A percentile compares a stretch with the other conserved stretches of the same genome.
phyloP scores from a whole-genome alignment of 2,888 invertebrate species.

The Volucella zonaria region DNA sequence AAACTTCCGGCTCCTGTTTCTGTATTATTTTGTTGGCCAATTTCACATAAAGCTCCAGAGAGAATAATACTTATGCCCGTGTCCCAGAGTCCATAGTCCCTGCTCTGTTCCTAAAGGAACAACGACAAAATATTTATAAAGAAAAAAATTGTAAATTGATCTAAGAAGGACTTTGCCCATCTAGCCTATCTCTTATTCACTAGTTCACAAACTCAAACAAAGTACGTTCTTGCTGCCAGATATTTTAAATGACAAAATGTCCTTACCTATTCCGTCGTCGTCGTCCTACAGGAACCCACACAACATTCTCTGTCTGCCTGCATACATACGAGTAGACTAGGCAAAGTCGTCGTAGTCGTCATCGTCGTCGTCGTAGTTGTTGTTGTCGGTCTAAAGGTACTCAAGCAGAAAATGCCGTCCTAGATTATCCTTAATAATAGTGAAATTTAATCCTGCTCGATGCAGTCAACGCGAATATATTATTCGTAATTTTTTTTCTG shows the following conservation, averaged over 20 bases:
- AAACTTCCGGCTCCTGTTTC: too few species aligned
- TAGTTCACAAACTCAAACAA: constrained; percentile 52
- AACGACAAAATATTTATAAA: not conserved
- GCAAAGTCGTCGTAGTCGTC: not conserved
- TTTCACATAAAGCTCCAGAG: too few species aligned
- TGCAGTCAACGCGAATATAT: constrained; percentile 64
- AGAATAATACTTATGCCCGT: too few species aligned
- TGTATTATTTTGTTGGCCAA: too few species aligned
- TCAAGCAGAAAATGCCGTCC: constrained; percentile 38
- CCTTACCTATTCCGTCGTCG: constrained; percentile 2
- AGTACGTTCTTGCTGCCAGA: constrained; percentile 42
- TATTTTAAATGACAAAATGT: constrained; percentile 52
- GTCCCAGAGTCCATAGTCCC: too few species aligned
- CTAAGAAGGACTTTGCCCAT: constrained; percentile 23
- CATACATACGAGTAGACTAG: too few species aligned
- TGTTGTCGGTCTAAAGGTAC: constrained; percentile 34
- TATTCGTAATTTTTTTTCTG: constrained; percentile 28
- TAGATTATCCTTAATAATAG: constrained; percentile 57
- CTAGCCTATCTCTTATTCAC: constrained; percentile 23
- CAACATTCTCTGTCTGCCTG: too few species aligned
- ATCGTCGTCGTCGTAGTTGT: not conserved
- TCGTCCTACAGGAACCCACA: not conserved
- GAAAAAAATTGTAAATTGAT: constrained; percentile 29
- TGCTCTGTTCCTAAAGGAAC: too few species aligned
- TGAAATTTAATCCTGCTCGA: constrained; percentile 64